phyloP scores from a whole-genome alignment of 2,797 vertebrate genomes.

The Siniperca undulata region DNA sequence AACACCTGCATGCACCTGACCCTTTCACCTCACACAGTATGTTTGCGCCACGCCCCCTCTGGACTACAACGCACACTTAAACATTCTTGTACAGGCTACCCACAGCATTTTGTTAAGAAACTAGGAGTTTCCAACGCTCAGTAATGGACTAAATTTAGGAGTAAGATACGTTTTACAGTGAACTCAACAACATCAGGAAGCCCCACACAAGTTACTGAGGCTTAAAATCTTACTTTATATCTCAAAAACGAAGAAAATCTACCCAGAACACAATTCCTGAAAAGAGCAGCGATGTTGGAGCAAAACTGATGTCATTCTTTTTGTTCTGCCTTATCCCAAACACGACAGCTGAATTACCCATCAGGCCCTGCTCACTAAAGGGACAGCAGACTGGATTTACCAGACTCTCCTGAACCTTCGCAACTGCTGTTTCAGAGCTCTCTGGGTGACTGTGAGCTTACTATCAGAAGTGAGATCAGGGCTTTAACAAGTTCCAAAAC shows the following conservation, averaged over 20 bases:
- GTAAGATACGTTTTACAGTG: too few species aligned
- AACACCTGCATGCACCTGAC: too few species aligned
- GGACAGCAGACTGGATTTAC: slow-evolving; percentile 41
- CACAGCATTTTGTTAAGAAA: too few species aligned
- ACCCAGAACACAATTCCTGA: not conserved
- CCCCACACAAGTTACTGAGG: not conserved
- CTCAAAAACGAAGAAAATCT: too few species aligned
- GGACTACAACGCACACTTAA: too few species aligned
- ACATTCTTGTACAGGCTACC: too few species aligned
- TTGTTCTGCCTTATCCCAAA: not conserved
- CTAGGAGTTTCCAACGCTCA: too few species aligned
- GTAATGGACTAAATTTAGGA: too few species aligned
- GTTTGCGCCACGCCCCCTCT: too few species aligned
- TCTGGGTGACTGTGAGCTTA: not conserved
- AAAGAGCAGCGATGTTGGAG: not conserved
- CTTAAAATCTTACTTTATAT: not conserved
- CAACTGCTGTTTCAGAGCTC: slow-evolving; percentile 26
- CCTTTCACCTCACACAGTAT: too few species aligned
- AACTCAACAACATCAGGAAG: too few species aligned
- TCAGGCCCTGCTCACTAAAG: slow-evolving; percentile 14
- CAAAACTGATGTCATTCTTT: not conserved
- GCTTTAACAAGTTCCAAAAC: not conserved
- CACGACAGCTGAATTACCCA: slow-evolving; percentile 5
- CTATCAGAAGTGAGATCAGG: not conserved
- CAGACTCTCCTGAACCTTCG: slow-evolving; percentile 15